Percentiles rank a stretch among this genome's conserved stretches.
phyloP scores from a whole-genome alignment of 2,113 vertebrate species.

The Vidua macroura region DNA sequence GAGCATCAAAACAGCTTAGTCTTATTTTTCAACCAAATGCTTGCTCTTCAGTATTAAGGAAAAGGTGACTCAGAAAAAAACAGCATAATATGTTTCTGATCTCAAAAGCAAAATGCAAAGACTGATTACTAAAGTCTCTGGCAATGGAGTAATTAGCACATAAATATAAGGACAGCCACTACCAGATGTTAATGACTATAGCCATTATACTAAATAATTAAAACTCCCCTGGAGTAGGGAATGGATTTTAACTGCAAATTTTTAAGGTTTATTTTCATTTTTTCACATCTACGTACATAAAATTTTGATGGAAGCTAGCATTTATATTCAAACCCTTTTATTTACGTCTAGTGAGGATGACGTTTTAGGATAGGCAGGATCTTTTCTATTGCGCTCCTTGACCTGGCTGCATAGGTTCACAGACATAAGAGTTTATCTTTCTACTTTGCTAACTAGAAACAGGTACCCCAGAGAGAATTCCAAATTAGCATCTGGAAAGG shows the following conservation, averaged over 20 bases:
- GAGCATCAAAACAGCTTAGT: conserved; percentile 8
- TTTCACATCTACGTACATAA: background rate
- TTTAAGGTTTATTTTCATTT: background rate
- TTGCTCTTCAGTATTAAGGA: background rate
- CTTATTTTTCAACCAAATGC: conserved; percentile 5
- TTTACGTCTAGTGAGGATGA: background rate
- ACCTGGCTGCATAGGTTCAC: background rate
- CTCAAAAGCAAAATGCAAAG: conserved; percentile 17
- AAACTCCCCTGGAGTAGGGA: background rate
- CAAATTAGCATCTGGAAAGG: background rate
- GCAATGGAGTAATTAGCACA: background rate
- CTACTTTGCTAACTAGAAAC: background rate
- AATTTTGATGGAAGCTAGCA: background rate
- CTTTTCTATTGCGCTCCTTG: background rate
- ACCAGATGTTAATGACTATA: background rate
- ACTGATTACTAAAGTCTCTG: background rate
- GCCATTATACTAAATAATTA: background rate
- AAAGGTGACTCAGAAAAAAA: background rate
- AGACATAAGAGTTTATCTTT: background rate
- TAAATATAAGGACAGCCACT: background rate
- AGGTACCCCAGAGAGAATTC: background rate
- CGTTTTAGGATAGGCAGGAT: background rate
- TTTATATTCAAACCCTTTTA: background rate
- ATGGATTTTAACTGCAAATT: background rate
- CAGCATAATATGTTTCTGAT: background rate